These are phyloP conservation scores for cat (Felis catus) DNA, from an alignment of 2,113 vertebrate species.

Conservation along the genomic window F.catus_Fca126_mat1.0 CM031426.1:49058501-49059000, in stretches of 20 bases:
- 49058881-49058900: background rate
- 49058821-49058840: background rate
- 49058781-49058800: background rate
- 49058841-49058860: background rate
- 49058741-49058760: background rate
- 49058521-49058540: background rate
- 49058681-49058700: background rate
- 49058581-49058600: background rate
- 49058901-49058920: background rate
- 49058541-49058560: background rate
- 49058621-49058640: too few relatives aligned
- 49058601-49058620: background rate
- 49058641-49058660: slow-evolving; percentile 20
- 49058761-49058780: background rate
- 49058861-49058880: background rate
- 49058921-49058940: background rate
- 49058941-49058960: background rate
- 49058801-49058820: background rate
- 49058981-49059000: background rate
- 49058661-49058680: background rate
- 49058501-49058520: background rate
- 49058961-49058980: background rate
- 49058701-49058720: background rate
- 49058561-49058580: background rate
- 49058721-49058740: background rate